Evolutionary conservation across 2,888 invertebrate genomes (phyloP).

Genomic region (Eutolmus rufibarbis): DNA sequence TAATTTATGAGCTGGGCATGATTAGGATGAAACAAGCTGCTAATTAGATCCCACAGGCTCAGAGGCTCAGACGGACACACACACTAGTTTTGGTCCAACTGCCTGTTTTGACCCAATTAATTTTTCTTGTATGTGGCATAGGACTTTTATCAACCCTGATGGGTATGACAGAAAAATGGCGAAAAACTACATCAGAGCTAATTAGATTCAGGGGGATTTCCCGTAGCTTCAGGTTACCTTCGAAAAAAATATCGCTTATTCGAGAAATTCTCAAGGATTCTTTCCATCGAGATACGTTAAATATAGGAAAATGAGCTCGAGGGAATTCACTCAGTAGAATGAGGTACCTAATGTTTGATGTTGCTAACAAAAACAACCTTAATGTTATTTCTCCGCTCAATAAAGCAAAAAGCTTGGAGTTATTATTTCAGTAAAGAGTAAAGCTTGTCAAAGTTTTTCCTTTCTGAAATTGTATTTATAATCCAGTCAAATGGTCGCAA

Average conservation of each 20-base stretch:
- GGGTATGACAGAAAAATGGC: neutral
- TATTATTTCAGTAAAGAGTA: neutral
- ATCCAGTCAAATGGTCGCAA: too few species aligned
- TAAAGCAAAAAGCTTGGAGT: neutral
- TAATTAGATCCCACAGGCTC: conserved; percentile 4
- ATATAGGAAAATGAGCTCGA: neutral
- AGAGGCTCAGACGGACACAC: neutral
- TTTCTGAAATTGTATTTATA: too few species aligned
- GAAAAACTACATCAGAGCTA: neutral
- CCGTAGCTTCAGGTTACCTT: neutral
- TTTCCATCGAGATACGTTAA: neutral
- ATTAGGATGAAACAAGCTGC: neutral
- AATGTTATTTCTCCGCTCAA: neutral
- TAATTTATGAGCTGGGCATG: conserved; percentile 41
- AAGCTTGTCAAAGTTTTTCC: neutral
- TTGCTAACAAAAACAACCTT: neutral
- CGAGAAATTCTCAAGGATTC: neutral
- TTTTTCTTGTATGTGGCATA: neutral
- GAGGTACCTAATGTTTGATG: neutral
- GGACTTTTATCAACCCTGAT: neutral
- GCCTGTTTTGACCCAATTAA: neutral
- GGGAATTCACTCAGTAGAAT: neutral
- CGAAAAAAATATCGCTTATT: neutral
- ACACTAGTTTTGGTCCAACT: neutral
- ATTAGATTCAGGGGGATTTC: neutral